Percentiles rank a stretch among this genome's conserved stretches.
Conservation (phyloP, 2,797 vertebrate genomes). For the Neosilurus mollespiculum region DNA sequence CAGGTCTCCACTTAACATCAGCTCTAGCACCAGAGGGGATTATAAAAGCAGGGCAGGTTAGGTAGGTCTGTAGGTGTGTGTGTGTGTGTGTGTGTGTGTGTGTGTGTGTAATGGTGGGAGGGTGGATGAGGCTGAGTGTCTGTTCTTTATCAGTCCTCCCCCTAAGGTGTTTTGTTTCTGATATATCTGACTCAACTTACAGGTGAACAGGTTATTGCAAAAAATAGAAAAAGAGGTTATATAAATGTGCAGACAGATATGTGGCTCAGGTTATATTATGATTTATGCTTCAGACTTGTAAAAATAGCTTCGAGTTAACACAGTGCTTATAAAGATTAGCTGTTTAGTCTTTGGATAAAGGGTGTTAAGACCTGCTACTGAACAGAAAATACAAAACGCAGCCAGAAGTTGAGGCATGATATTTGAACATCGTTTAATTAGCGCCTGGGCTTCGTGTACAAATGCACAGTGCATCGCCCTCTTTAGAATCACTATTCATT, state of each 20-base stretch:
- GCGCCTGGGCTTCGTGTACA: conserved; percentile 87
- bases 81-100: neutral
- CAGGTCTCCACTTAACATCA: conserved; percentile 44
- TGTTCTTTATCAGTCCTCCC: conserved; percentile 21
- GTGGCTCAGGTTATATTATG: conserved; percentile 4
- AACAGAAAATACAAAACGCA: conserved; percentile 52
- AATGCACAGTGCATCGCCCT: conserved; percentile 86
- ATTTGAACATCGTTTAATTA: conserved; percentile 84
- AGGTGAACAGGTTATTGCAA: conserved; percentile 14
- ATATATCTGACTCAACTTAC: conserved; percentile 43
- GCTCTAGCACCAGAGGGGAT: conserved; percentile 29
- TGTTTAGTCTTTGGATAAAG: conserved; percentile 9
- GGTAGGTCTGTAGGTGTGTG: conserved; percentile 30
- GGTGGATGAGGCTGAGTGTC: neutral
- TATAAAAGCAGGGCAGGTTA: conserved; percentile 43
- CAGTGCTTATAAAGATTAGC: neutral
- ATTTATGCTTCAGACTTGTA: neutral
- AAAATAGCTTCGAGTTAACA: neutral
- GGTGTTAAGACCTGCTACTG: conserved; percentile 5
- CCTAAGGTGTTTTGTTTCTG: conserved; percentile 45
- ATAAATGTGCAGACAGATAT: neutral
- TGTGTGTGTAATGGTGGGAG: conserved; percentile 16
- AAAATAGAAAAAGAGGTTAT: neutral
- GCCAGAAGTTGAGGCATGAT: conserved; percentile 58
- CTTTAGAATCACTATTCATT: conserved; percentile 89